Conservation (phyloP, 2,113 vertebrate genomes). For the Echinops telfairi region DNA sequence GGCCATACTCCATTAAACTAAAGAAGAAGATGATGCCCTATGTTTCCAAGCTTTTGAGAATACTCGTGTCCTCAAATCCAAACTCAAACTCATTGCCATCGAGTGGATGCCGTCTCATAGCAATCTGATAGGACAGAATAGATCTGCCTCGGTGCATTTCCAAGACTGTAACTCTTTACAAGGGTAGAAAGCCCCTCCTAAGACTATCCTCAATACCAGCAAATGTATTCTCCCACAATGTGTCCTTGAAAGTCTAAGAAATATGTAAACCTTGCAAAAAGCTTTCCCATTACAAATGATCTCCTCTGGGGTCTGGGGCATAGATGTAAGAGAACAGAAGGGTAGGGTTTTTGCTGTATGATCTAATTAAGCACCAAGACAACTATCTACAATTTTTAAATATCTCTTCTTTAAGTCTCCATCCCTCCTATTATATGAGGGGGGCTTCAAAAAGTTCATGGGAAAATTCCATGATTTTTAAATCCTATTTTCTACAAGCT, state of each 20-base stretch:
- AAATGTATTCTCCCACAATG: neutral
- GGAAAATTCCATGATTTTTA: too few species aligned
- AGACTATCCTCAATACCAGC: neutral
- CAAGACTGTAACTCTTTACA: too few species aligned
- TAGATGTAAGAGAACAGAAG: neutral
- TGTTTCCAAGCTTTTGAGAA: neutral
- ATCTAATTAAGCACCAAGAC: neutral
- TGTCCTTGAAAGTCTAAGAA: neutral
- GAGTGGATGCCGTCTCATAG: too few species aligned
- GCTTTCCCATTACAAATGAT: conserved; percentile 20
- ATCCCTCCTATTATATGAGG: neutral
- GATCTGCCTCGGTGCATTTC: too few species aligned
- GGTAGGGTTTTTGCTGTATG: neutral
- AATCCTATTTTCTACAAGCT: too few species aligned
- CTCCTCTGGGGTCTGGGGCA: neutral
- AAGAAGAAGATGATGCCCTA: too few species aligned
- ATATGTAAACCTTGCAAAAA: conserved; percentile 19
- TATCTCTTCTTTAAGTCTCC: neutral
- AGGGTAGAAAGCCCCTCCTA: too few species aligned
- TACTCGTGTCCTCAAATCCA: too few species aligned
- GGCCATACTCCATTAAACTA: too few species aligned
- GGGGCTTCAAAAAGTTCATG: too few species aligned
- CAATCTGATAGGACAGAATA: too few species aligned
- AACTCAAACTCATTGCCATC: too few species aligned
- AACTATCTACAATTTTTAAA: conserved; percentile 9